Percentiles rank a stretch among this genome's conserved stretches.
phyloP scores from a whole-genome alignment of 2,888 invertebrate species.

The Hirtodrosophila confusa region DNA sequence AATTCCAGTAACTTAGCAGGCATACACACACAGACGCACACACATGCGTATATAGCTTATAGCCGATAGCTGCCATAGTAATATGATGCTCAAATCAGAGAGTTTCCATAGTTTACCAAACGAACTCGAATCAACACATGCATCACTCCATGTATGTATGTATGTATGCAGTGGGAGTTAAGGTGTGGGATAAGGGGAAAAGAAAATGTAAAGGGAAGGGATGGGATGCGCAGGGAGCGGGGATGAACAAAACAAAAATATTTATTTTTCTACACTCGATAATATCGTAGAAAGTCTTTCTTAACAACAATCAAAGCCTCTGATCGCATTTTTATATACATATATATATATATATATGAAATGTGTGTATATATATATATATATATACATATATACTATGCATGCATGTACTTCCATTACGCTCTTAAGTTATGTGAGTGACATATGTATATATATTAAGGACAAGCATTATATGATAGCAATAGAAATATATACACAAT shows the following conservation, averaged over 20 bases:
- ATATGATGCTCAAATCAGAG: slow-evolving; percentile 46
- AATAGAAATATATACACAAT: slow-evolving; percentile 15
- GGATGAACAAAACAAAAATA: slow-evolving; percentile 10
- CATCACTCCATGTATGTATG: slow-evolving; percentile 2
- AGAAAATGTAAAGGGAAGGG: too few relatives aligned
- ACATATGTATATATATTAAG: slow-evolving; percentile 1
- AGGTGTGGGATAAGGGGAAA: neutral
- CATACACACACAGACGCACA: neutral
- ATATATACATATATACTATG: slow-evolving; percentile 3
- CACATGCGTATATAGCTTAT: slow-evolving; percentile 21
- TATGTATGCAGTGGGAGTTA: neutral
- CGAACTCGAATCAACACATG: slow-evolving; percentile 14
- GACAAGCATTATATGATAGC: slow-evolving; percentile 19
- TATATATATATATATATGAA: slow-evolving; percentile 1
- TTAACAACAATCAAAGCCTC: slow-evolving; percentile 21
- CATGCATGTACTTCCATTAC: slow-evolving; percentile 33
- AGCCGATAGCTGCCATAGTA: slow-evolving; percentile 55
- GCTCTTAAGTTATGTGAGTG: slow-evolving; percentile 19
- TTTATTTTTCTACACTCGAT: slow-evolving; percentile 39
- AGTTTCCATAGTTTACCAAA: slow-evolving; percentile 17
- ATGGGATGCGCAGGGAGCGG: too few relatives aligned
- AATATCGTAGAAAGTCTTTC: slow-evolving; percentile 14
- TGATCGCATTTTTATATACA: slow-evolving; percentile 22
- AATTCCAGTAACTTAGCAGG: neutral
- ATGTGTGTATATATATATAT: slow-evolving; percentile 7